A percentile compares a stretch with the other conserved stretches of the same genome.
These are phyloP conservation scores for Urocolius indicus DNA, from an alignment of 2,113 vertebrate species.

Conservation along the genomic window DNA sequence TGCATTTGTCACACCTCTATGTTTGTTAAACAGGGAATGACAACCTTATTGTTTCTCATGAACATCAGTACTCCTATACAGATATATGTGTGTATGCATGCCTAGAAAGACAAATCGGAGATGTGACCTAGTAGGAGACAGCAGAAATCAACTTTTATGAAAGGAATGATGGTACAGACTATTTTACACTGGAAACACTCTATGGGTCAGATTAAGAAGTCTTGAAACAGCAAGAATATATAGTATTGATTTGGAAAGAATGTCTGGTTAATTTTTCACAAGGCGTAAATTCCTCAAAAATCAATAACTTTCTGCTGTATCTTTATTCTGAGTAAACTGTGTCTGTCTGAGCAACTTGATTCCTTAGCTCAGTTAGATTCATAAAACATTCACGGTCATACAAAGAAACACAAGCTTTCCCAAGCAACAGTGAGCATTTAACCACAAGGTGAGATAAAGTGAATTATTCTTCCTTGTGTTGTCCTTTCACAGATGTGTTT, in stretches of 20 bases:
- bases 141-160: neutral
- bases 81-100: neutral
- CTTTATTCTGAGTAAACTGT: slow-evolving; percentile 82
- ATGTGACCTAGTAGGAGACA: neutral
- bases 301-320: slow-evolving; percentile 83
- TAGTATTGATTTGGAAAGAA: slow-evolving; percentile 77
- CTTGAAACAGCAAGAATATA: slow-evolving; percentile 71
- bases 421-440: slow-evolving; percentile 62
- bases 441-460: slow-evolving; percentile 70
- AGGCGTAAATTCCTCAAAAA: slow-evolving; percentile 78
- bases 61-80: neutral
- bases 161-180: neutral
- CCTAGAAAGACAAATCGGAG: neutral
- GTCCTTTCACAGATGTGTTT: slow-evolving; percentile 55
- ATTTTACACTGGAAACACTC: neutral
- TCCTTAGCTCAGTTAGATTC: slow-evolving; percentile 77
- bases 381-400: slow-evolving; percentile 84
- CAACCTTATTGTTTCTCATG: neutral
- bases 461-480: slow-evolving; percentile 48
- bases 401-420: slow-evolving; percentile 77
- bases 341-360: slow-evolving; percentile 82
- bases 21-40: neutral
- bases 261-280: slow-evolving; percentile 87
- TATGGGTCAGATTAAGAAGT: slow-evolving; percentile 38
- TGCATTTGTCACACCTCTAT: neutral